A percentile compares a stretch with the other conserved stretches of the same genome.
phyloP scores from a whole-genome alignment of 2,797 vertebrate species.

The Sebastiscus tertius region DNA sequence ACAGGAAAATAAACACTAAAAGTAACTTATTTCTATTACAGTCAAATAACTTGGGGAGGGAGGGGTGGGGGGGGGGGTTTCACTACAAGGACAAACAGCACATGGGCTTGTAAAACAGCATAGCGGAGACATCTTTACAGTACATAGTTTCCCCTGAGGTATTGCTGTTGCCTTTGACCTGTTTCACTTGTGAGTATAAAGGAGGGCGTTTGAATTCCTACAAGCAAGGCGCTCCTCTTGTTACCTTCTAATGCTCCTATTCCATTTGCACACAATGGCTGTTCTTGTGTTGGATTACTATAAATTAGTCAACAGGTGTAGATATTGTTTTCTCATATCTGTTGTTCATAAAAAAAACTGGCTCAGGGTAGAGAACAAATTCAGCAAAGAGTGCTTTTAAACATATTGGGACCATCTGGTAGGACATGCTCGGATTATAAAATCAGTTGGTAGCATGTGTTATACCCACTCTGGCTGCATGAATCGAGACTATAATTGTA shows the following conservation, averaged over 20 bases:
- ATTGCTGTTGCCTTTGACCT: conserved; percentile 58
- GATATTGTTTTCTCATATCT: conserved; percentile 4
- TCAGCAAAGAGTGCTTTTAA: conserved; percentile 6
- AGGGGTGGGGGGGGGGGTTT: neutral
- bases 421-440: neutral
- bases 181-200: conserved; percentile 66
- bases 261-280: conserved; percentile 55
- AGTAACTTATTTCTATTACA: neutral
- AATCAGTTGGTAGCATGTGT: neutral
- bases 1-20: neutral
- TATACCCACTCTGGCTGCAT: neutral
- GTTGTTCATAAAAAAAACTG: conserved; percentile 7
- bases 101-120: conserved; percentile 10
- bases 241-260: conserved; percentile 63
- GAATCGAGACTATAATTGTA: neutral
- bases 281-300: conserved; percentile 47
- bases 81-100: conserved; percentile 15
- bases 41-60: neutral
- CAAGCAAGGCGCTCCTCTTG: conserved; percentile 47
- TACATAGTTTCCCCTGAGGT: conserved; percentile 36
- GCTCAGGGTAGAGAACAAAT: neutral
- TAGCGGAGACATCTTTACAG: conserved; percentile 28
- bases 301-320: conserved; percentile 59
- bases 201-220: conserved; percentile 56
- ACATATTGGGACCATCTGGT: neutral